Evolutionary conservation across 1,140 invertebrate genomes (phyloP).

Genomic region (Chrysomallon squamiferum): DNA sequence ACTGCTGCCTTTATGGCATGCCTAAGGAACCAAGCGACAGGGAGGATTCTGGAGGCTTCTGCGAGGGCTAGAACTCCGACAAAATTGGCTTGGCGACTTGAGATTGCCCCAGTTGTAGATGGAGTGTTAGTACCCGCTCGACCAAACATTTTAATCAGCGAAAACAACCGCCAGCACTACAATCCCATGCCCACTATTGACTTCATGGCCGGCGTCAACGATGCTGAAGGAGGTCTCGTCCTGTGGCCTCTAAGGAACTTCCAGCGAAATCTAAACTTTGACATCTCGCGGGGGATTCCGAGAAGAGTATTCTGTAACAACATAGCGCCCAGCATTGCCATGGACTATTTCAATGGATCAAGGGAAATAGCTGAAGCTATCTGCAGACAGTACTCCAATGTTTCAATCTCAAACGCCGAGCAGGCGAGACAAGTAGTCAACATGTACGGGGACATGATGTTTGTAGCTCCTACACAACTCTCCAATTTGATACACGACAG

Average conservation of each 20-base stretch:
- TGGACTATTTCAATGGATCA: conserved; percentile 15
- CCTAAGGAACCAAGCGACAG: not conserved
- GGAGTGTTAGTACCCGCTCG: conserved; percentile 18
- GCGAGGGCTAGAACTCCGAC: not conserved
- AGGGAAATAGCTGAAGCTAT: not conserved
- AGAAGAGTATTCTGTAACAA: conserved; percentile 15
- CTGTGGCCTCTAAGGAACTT: conserved; percentile 7
- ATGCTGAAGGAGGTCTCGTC: conserved; percentile 28
- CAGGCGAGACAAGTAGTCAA: conserved; percentile 25
- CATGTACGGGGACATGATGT: conserved; percentile 31
- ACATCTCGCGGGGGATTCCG: conserved; percentile 16
- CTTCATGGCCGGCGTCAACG: conserved; percentile 33
- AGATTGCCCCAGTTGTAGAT: conserved; percentile 30
- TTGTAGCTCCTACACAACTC: conserved; percentile 24
- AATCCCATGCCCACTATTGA: conserved; percentile 13
- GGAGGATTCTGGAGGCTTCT: conserved; percentile 1
- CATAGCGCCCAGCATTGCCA: conserved; percentile 15
- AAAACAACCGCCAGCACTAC: conserved; percentile 11
- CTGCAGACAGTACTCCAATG: conserved; percentile 20
- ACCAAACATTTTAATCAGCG: conserved; percentile 9
- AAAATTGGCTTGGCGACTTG: conserved; percentile 8
- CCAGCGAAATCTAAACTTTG: conserved; percentile 16
- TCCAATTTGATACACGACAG: conserved; percentile 15
- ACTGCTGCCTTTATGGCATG: conserved; percentile 8
- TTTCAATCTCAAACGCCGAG: not conserved